phyloP scores from a whole-genome alignment of 2,888 invertebrate species.

The Chaitophorus viminalis region DNA sequence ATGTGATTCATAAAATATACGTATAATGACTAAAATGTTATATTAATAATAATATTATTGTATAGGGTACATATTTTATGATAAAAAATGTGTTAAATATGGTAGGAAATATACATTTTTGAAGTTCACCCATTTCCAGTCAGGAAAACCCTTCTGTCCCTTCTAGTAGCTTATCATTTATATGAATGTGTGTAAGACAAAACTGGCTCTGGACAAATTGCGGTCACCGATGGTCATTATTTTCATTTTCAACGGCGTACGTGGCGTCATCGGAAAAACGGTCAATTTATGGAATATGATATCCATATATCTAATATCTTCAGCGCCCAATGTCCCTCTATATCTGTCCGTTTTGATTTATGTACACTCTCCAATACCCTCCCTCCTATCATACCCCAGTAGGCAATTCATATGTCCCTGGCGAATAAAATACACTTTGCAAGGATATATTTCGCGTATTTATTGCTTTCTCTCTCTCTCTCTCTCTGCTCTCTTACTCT shows the following conservation, averaged over 20 bases:
- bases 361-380: slow-evolving; percentile 1
- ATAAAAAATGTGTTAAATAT: neutral
- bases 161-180: slow-evolving; percentile 40
- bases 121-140: slow-evolving; percentile 6
- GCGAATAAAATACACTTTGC: slow-evolving; percentile 57
- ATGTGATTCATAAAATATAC: neutral
- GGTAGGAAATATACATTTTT: neutral
- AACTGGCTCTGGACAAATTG: slow-evolving; percentile 58
- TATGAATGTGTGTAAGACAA: slow-evolving; percentile 48
- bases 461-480: slow-evolving; percentile 24
- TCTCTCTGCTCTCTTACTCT: neutral
- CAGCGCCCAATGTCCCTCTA: slow-evolving; percentile 41
- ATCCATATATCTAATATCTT: slow-evolving; percentile 60
- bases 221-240: slow-evolving; percentile 60
- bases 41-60: neutral
- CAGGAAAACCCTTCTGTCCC: neutral
- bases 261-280: slow-evolving; percentile 58
- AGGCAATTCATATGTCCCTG: slow-evolving; percentile 53
- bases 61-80: neutral
- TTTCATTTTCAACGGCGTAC: slow-evolving; percentile 56
- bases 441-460: slow-evolving; percentile 58
- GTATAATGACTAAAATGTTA: neutral
- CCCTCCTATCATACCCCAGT: neutral
- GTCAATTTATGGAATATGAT: slow-evolving; percentile 60
- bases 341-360: slow-evolving; percentile 55